Conservation (phyloP, 2,888 invertebrate species). For the Eurois occulta region DNA sequence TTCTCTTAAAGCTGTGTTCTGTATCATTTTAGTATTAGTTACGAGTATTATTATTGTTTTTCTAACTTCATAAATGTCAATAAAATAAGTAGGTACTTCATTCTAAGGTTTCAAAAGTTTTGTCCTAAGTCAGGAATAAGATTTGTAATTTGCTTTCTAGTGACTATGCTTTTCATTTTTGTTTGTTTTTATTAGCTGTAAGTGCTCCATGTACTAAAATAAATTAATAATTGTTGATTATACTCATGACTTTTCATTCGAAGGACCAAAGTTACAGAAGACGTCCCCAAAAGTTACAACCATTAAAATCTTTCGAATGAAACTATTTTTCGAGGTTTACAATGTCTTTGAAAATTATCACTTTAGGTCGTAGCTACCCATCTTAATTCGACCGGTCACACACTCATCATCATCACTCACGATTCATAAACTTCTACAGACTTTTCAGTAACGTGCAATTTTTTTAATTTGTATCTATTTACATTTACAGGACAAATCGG, state of each 20-base stretch:
- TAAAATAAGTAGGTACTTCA: neutral
- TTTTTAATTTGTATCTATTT: neutral
- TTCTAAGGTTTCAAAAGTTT: neutral
- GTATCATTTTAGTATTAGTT: constrained; percentile 1
- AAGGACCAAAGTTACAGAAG: neutral
- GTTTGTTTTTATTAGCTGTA: too few species aligned
- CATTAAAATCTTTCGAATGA: neutral
- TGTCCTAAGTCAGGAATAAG: too few species aligned
- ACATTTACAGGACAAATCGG: too few species aligned
- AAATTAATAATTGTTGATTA: too few species aligned
- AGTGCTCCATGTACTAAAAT: too few species aligned
- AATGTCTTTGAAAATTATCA: neutral
- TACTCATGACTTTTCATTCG: neutral
- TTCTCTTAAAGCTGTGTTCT: constrained; percentile 14
- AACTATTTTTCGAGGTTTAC: neutral
- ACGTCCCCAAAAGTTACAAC: neutral
- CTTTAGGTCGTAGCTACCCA: neutral
- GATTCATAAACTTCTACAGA: neutral
- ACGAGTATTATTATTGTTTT: neutral
- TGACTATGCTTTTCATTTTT: neutral
- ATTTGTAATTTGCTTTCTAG: too few species aligned
- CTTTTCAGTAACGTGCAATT: neutral
- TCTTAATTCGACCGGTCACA: neutral
- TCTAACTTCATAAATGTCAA: neutral
- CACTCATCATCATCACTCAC: too few species aligned